These are phyloP conservation scores for Cyrtodaria siliqua DNA, from an alignment of 2,888 invertebrate genomes.

Conservation along the genomic window DNA sequence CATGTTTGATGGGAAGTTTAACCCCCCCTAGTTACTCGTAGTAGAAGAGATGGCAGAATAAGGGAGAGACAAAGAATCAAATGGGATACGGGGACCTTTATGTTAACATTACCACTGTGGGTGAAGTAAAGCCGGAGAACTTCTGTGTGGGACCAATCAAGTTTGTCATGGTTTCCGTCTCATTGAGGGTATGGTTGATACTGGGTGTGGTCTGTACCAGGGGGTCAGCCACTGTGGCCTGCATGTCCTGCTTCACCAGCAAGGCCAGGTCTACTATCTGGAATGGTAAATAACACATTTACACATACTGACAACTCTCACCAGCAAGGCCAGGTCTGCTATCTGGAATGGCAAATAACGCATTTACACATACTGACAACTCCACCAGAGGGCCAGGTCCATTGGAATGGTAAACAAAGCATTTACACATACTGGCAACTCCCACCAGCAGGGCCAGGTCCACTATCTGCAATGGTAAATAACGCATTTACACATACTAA, in stretches of 20 bases:
- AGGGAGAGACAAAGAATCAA: too few species aligned
- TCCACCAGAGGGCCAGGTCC: constrained; percentile 92
- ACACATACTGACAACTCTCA: too few species aligned
- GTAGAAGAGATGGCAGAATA: too few species aligned
- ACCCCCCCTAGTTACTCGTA: too few species aligned
- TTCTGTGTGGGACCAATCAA: constrained; percentile 34
- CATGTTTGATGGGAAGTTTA: too few species aligned
- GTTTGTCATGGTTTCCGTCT: constrained; percentile 21
- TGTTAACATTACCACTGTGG: constrained; percentile 32
- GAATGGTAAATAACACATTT: constrained; percentile 35
- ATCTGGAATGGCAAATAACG: constrained; percentile 87
- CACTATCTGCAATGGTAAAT: too few species aligned
- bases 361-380: too few species aligned
- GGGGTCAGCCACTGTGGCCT: constrained; percentile 77
- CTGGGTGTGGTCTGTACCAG: constrained; percentile 76
- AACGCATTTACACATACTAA: too few species aligned
- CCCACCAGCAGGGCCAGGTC: too few species aligned
- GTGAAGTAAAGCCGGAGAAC: constrained; percentile 47
- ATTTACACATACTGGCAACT: too few species aligned
- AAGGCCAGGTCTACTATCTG: constrained; percentile 93
- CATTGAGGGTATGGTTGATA: constrained; percentile 68
- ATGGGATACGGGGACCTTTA: too few species aligned
- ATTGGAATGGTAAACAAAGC: constrained; percentile 87
- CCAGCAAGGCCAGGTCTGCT: constrained; percentile 93
- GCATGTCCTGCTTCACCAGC: constrained; percentile 91